phyloP scores from a whole-genome alignment of 2,888 invertebrate genomes.

The Nectonema munidae region DNA sequence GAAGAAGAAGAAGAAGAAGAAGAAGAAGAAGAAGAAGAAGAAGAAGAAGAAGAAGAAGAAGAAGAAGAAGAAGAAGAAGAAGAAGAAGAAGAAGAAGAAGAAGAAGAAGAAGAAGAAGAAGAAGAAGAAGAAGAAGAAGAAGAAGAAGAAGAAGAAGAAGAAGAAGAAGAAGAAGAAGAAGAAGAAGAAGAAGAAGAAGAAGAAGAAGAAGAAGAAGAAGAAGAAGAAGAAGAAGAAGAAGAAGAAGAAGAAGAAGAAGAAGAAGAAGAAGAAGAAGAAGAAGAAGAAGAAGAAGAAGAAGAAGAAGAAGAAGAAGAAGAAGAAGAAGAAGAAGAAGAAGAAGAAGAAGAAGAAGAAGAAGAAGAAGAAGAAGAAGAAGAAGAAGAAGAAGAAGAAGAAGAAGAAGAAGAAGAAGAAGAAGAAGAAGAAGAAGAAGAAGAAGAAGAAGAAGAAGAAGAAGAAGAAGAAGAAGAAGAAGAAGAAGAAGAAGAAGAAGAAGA shows the following conservation, averaged over 20 bases:
- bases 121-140: slow-evolving; percentile 5
- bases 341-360: slow-evolving; percentile 5
- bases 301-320: slow-evolving; percentile 5
- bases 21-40: slow-evolving; percentile 5
- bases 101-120: slow-evolving; percentile 5
- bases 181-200: slow-evolving; percentile 5
- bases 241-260: slow-evolving; percentile 5
- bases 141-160: slow-evolving; percentile 5
- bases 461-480: slow-evolving; percentile 5
- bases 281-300: slow-evolving; percentile 5
- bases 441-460: slow-evolving; percentile 5
- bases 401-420: slow-evolving; percentile 5
- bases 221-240: slow-evolving; percentile 5
- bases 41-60: slow-evolving; percentile 5
- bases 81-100: slow-evolving; percentile 5
- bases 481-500: slow-evolving; percentile 5
- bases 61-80: slow-evolving; percentile 5
- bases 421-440: slow-evolving; percentile 5
- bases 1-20: slow-evolving; percentile 5
- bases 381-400: slow-evolving; percentile 5
- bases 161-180: slow-evolving; percentile 5
- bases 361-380: slow-evolving; percentile 5
- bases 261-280: slow-evolving; percentile 5
- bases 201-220: slow-evolving; percentile 5
- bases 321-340: slow-evolving; percentile 5